phyloP scores from a whole-genome alignment of 2,888 invertebrate genomes.

The Pimpla rufipes region DNA sequence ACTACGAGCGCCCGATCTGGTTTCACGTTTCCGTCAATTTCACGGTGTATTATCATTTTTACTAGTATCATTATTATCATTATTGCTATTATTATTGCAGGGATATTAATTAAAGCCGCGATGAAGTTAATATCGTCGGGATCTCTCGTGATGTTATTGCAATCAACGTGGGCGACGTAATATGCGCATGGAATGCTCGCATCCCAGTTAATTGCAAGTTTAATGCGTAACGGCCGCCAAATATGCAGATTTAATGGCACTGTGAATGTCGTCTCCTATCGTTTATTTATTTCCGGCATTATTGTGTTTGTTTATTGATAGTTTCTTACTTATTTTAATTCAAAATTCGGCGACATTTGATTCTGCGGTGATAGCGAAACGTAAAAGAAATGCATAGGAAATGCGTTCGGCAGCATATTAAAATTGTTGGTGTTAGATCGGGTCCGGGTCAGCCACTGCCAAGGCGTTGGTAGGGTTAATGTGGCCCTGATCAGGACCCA shows the following conservation, averaged over 20 bases:
- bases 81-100: slow-evolving; percentile 7
- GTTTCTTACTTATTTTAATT: not conserved
- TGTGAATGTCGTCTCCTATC: not conserved
- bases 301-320: not conserved
- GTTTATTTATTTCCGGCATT: not conserved
- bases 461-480: no score
- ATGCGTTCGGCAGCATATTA: no score
- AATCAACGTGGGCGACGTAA: not conserved
- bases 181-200: not conserved
- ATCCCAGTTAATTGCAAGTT: not conserved
- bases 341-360: not conserved
- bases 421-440: no score
- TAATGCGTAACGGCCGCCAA: slow-evolving; percentile 16
- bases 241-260: slow-evolving; percentile 13
- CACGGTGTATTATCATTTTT: not conserved
- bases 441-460: no score
- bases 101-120: slow-evolving; percentile 1
- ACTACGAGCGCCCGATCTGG: no score
- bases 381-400: no score
- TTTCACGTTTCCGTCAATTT: no score
- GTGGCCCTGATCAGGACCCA: no score
- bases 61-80: slow-evolving; percentile 8
- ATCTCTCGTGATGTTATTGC: not conserved
- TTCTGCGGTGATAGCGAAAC: not conserved
- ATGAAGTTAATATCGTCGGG: slow-evolving; percentile 1